Conservation (phyloP, 2,113 vertebrate genomes). For the Condylura cristata region DNA sequence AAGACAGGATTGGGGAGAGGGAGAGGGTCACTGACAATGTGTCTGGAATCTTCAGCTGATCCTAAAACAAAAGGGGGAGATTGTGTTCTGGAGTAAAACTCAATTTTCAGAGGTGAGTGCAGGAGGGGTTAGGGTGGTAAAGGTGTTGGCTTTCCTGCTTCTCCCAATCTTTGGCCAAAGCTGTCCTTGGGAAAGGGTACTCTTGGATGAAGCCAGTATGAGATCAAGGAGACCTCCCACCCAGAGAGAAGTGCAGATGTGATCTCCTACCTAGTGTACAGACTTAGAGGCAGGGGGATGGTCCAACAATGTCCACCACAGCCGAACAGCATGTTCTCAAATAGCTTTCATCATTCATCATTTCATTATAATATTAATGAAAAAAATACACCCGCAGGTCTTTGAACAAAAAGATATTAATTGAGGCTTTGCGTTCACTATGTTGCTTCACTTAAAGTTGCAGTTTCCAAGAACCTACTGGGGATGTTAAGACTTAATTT, state of each 20-base stretch:
- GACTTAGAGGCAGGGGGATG: not conserved
- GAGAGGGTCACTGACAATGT: not conserved
- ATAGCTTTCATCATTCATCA: not conserved
- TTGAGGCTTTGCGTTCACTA: not conserved
- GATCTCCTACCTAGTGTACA: not conserved
- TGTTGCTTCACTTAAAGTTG: not conserved
- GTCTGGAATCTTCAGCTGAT: not conserved
- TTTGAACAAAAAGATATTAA: too few species aligned
- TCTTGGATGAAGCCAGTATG: not conserved
- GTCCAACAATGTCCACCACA: not conserved
- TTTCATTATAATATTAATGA: not conserved
- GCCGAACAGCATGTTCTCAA: not conserved
- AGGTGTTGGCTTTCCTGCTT: too few species aligned
- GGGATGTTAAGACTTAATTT: not conserved
- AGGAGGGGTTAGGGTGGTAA: too few species aligned
- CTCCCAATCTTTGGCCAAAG: not conserved
- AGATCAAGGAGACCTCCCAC: not conserved
- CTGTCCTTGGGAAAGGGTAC: not conserved
- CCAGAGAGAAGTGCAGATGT: not conserved
- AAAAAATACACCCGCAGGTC: not conserved
- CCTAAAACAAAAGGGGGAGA: not conserved
- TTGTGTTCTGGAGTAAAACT: not conserved
- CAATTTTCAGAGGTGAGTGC: not conserved
- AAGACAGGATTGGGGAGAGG: not conserved
- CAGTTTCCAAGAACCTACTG: not conserved